These are phyloP conservation scores for Brachyhypopomus occidentalis DNA, from an alignment of 2,113 vertebrate genomes.

Conservation along the genomic window DNA sequence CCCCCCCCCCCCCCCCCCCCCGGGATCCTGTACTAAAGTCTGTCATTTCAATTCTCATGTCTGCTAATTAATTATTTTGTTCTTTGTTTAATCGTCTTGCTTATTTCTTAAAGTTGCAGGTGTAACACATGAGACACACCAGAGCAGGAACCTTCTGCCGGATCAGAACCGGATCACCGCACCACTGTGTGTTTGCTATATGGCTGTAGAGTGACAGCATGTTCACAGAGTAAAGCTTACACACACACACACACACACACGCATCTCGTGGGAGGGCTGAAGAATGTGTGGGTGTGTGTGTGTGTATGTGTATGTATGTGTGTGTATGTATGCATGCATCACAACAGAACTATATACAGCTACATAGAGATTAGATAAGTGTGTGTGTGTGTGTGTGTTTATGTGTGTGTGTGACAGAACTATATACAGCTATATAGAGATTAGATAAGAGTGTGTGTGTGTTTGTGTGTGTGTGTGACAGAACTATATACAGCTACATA, in stretches of 20 bases:
- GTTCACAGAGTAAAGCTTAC: too few species aligned
- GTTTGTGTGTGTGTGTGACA: conserved; percentile 23
- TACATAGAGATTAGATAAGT: background rate
- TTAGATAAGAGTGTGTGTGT: conserved; percentile 9
- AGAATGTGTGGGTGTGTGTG: too few species aligned
- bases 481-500: background rate
- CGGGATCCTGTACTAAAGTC: background rate
- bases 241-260: too few species aligned
- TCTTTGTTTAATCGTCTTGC: conserved; percentile 8
- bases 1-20: too few species aligned
- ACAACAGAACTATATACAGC: too few species aligned
- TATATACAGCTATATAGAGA: background rate
- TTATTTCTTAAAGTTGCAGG: background rate
- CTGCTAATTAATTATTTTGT: conserved; percentile 22
- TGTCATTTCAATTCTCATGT: background rate
- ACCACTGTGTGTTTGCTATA: too few species aligned
- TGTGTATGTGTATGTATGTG: background rate
- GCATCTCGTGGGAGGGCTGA: too few species aligned
- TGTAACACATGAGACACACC: background rate
- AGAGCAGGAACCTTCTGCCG: accelerated
- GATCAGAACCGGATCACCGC: too few species aligned
- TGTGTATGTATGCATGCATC: too few species aligned
- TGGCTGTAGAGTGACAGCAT: background rate
- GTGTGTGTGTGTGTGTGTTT: conserved; percentile 21
- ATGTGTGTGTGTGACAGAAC: conserved; percentile 15